Evolutionary conservation across 35 echinoderm and acorn worm genomes (phyloP), one percentile per base, ranked within the genome.

Genomic region (Ophiothrix spiculata): DNA sequence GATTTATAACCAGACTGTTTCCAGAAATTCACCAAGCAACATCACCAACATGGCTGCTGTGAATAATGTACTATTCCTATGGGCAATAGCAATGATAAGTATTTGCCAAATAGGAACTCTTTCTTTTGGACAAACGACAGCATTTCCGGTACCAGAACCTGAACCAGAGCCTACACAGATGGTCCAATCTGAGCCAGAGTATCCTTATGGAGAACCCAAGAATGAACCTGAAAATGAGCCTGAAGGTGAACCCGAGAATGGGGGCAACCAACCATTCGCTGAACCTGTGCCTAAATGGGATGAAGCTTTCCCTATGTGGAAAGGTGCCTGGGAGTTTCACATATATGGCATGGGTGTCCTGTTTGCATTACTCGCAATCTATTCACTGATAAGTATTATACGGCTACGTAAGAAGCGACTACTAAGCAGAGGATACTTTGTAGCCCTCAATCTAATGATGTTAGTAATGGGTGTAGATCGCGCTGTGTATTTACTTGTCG

Each of bases 231-330:
- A 87, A 46, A 31, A 64, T 39, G 90, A 97, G 39, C 77, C 85
- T 2, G 75, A 56, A 32, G 81, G 36, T 75, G 91, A 92, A 35
- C 64, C 85, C 14, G 81, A 88, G 40, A 1, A 35, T 15, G 80
- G 54, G 31, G 77, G 83, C 19, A 28, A 75, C 10, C 78, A 73
- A 0, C 73, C 91, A 36, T 97, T 93, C 89, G 96, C 92, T 56
- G 96, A 99, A 39, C 96, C 96, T 21, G 89, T 91, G 28, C 96
- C 96, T 54, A 46, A 89, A 25, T 94, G 91, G 91, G 39, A 91
- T 0, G 39, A 83, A 38, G 96, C 96, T 25, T 54, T 88, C 8
- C 77, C 73, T 0, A 3, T 39, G 25, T 99, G 87, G 56, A 89
- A 87, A 0, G 39, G 33, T 73, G 87, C 84, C 1, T 99, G 96